phyloP scores from a whole-genome alignment of 2,113 vertebrate genomes.

The Pyrgilauda ruficollis region DNA sequence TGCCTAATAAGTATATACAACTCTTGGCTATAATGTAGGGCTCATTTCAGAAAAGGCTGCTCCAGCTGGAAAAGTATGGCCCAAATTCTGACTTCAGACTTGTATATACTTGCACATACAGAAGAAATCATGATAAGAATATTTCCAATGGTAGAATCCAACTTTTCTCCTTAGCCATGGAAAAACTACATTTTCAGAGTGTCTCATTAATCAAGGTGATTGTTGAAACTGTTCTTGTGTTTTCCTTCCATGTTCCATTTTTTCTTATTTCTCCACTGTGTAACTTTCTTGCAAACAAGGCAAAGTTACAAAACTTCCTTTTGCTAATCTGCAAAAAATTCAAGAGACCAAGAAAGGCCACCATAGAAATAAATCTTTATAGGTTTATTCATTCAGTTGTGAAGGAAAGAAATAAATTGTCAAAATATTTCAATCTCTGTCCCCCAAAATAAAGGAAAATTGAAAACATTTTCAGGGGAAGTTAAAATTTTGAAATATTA shows the following conservation, averaged over 20 bases:
- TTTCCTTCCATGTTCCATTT: neutral
- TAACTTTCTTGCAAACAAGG: neutral
- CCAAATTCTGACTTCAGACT: neutral
- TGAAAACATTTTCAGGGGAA: neutral
- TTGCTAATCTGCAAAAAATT: neutral
- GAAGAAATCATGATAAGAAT: neutral
- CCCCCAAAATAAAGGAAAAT: neutral
- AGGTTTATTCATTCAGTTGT: neutral
- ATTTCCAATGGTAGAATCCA: neutral
- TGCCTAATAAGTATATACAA: neutral
- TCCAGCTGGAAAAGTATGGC: neutral
- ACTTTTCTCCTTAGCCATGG: neutral
- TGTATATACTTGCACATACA: neutral
- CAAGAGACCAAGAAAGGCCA: neutral
- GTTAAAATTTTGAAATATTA: neutral
- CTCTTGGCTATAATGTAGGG: neutral
- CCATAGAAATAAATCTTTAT: neutral
- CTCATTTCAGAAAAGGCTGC: neutral
- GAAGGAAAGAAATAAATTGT: neutral
- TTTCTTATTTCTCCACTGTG: neutral
- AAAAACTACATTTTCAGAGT: neutral
- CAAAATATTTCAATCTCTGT: neutral
- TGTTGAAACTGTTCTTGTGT: neutral
- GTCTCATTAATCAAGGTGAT: neutral
- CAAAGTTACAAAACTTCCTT: neutral